These are phyloP conservation scores for Mongoloraphidia duomilia DNA, from an alignment of 2,888 invertebrate species.

Conservation along the genomic window DNA sequence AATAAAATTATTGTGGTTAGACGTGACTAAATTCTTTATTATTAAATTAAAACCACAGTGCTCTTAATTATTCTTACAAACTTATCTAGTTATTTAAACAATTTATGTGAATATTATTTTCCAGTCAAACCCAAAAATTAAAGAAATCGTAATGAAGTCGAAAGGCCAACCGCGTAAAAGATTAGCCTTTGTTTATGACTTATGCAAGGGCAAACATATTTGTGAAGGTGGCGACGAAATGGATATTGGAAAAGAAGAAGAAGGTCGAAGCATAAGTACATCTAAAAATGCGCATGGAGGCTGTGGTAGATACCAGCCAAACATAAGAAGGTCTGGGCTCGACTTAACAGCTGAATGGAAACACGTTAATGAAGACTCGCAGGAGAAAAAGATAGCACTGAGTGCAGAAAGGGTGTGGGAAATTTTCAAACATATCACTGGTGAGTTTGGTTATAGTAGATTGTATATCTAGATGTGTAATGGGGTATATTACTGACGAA, in stretches of 20 bases:
- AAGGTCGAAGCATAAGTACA: conserved; percentile 35
- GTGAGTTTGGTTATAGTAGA: conserved; percentile 25
- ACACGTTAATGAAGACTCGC: conserved; percentile 94
- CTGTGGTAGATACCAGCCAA: conserved; percentile 96
- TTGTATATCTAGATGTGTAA: no score
- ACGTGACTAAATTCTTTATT: no score
- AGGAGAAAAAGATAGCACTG: conserved; percentile 86
- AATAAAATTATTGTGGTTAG: no score
- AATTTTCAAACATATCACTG: conserved; percentile 84
- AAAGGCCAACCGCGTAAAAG: conserved; percentile 93
- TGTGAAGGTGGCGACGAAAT: conserved; percentile 98
- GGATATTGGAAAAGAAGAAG: conserved; percentile 74
- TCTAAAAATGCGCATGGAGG: conserved; percentile 72
- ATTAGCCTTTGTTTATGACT: conserved; percentile 88
- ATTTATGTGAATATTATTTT: conserved; percentile 19
- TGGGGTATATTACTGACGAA: no score
- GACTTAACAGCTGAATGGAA: conserved; percentile 98
- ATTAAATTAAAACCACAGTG: no score
- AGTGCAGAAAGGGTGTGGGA: conserved; percentile 96
- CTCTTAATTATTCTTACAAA: no score
- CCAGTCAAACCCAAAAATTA: conserved; percentile 79
- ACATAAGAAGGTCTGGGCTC: conserved; percentile 73
- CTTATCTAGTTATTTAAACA: neutral
- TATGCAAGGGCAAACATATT: conserved; percentile 95
- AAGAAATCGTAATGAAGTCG: conserved; percentile 89